Evolutionary conservation across 1,140 invertebrate genomes (phyloP).

Genomic region (Drosophila prosaltans): DNA sequence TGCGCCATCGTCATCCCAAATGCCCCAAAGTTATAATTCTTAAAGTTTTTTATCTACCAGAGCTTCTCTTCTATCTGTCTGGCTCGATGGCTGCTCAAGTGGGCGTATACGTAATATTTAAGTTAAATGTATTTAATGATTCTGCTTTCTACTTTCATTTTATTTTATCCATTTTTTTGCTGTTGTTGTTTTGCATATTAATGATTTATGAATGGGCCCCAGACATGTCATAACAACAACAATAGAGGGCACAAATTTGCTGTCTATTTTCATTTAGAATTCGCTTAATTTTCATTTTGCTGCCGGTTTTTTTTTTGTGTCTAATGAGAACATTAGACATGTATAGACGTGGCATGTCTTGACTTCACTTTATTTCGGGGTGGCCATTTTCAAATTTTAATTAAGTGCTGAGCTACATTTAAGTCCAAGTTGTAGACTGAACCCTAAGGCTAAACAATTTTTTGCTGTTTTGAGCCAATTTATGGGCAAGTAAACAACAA

Average conservation of each 20-base stretch:
- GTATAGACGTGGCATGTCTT: background rate
- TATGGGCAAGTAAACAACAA: constrained; percentile 62
- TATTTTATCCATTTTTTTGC: background rate
- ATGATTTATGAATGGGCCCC: constrained; percentile 67
- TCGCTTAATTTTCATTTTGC: constrained; percentile 72
- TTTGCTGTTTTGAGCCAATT: constrained; percentile 56
- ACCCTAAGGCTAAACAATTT: background rate
- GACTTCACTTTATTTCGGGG: constrained; percentile 31
- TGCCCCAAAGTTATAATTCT: constrained; percentile 80
- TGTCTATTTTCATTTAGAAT: constrained; percentile 73
- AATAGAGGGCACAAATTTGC: constrained; percentile 27
- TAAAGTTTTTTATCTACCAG: constrained; percentile 75
- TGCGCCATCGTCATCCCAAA: constrained; percentile 53
- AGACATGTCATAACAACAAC: constrained; percentile 43
- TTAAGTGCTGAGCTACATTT: constrained; percentile 49
- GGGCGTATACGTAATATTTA: constrained; percentile 70
- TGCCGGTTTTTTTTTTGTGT: background rate
- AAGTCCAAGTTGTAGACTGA: background rate
- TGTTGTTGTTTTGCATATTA: constrained; percentile 62
- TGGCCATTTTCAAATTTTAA: constrained; percentile 71
- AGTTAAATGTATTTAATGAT: constrained; percentile 34
- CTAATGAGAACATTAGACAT: constrained; percentile 67
- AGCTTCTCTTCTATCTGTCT: constrained; percentile 24
- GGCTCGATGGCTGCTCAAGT: constrained; percentile 62
- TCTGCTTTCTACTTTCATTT: constrained; percentile 16